Percentiles rank a stretch among this genome's conserved stretches.
Conservation (phyloP, 2,113 vertebrate genomes). For the Pavo muticus region DNA sequence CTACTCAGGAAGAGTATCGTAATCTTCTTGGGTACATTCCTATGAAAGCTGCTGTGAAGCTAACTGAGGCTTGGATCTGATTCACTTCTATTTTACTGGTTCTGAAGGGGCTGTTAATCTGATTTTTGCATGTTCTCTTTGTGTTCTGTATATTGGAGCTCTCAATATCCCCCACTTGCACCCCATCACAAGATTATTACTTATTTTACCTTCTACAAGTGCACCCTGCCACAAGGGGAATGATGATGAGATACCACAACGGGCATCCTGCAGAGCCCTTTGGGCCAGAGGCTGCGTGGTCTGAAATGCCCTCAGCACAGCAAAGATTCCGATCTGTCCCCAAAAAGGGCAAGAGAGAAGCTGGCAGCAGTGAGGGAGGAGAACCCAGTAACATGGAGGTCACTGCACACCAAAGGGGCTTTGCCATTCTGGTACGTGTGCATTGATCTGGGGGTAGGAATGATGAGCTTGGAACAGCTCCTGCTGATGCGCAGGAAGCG, state of each 20-base stretch:
- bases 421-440: neutral
- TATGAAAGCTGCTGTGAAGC: neutral
- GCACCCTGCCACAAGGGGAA: neutral
- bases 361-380: neutral
- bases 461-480: neutral
- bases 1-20: neutral
- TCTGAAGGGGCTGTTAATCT: neutral
- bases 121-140: neutral
- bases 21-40: neutral
- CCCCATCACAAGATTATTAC: neutral
- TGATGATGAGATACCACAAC: neutral
- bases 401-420: fast-evolving
- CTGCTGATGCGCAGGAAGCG: fast-evolving
- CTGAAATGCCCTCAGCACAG: neutral
- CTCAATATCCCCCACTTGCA: neutral
- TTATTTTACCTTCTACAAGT: neutral
- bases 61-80: neutral
- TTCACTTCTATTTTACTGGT: neutral
- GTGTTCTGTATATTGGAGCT: neutral
- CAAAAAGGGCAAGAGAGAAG: neutral
- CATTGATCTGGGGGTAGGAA: neutral
- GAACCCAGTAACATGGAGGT: neutral
- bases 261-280: neutral
- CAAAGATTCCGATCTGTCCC: neutral
- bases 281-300: neutral